Conservation (phyloP, 2,113 vertebrate species). For the Notothenia rossii region DNA sequence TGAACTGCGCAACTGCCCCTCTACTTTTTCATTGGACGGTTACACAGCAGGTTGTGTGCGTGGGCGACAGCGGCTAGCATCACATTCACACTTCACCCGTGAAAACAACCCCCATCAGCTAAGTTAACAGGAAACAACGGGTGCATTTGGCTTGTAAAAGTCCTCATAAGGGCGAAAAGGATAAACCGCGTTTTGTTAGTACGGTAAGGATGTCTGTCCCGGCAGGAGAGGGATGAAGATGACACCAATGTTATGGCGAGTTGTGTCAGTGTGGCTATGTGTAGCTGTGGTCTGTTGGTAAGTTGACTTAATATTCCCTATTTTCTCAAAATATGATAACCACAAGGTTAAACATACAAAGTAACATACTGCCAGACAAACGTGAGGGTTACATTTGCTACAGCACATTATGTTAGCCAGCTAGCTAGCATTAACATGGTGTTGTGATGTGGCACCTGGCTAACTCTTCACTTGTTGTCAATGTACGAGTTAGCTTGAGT, state of each 20-base stretch:
- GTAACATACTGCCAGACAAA: not conserved
- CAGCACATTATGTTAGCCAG: not conserved
- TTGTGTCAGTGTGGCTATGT: slow-evolving; percentile 74
- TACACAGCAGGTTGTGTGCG: slow-evolving; percentile 43
- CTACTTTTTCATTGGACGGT: slow-evolving; percentile 58
- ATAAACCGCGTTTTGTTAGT: slow-evolving; percentile 10
- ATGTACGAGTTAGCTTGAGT: slow-evolving; percentile 5
- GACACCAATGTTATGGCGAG: slow-evolving; percentile 70
- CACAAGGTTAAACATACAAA: not conserved
- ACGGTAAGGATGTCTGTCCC: slow-evolving; percentile 77
- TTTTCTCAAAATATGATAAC: not conserved
- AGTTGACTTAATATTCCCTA: slow-evolving; percentile 28
- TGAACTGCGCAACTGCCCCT: slow-evolving; percentile 46
- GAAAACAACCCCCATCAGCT: not conserved
- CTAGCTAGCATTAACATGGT: slow-evolving; percentile 11
- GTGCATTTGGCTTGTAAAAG: not conserved
- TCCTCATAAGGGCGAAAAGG: not conserved
- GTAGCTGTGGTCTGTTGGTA: slow-evolving; percentile 70
- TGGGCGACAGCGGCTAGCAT: slow-evolving; percentile 42
- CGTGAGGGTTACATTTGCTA: not conserved
- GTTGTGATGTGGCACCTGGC: slow-evolving; percentile 78
- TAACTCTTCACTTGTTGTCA: slow-evolving; percentile 52
- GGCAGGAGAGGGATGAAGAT: slow-evolving; percentile 80
- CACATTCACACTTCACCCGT: slow-evolving; percentile 33
- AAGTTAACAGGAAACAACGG: not conserved